Base-by-base conservation (phyloP, 2,113 vertebrate genomes). In the Zosterops pallidus region DNA sequence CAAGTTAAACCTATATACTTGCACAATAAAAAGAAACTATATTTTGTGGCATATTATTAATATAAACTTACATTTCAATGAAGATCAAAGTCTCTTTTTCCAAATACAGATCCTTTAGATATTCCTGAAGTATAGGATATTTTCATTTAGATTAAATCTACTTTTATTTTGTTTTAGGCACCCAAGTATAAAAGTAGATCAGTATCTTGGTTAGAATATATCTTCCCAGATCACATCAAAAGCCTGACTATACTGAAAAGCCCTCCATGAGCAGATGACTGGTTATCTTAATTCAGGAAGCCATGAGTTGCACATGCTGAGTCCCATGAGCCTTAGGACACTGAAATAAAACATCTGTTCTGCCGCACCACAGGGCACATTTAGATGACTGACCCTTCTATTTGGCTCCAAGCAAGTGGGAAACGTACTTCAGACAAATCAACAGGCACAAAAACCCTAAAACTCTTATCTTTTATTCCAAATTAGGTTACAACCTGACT, bases 281-380 rank as follows among this genome's bases (percentile, higher is more conserved):
- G 41, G 49, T 59, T 87, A 62, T 64, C 41, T 79, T 33, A 68
- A 92, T 72, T 85, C 57, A 90, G 23, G n/a, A 77, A 90, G 63
- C 41, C 8, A 7, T 22, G 23, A 85, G 31, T 68, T 46, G 44
- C 78, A 85, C 84, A 87, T 85, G 85, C 67, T 76, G 63, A 77
- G 82, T 33, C 41, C 57, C 49, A 55, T 14, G 28, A 72, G 41
- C 78, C 70, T 72, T 63, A 88, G 85, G 71, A 95, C 85, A 93
- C 53, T 85, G 79, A 90, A 93, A 57, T 0, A 72, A 46, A 96
- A 31, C 75, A 95, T 85, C 65, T 91, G 84, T 78, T 96, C 77
- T 78, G 12, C 21, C 31, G 14, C 31, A 69, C 50, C 71, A 88
- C 71, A 69, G 19, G 33, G 41, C 49, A 88, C 59, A 46, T 62